phyloP scores from a whole-genome alignment of 2,797 vertebrate species.

The Propithecus perrieri region DNA sequence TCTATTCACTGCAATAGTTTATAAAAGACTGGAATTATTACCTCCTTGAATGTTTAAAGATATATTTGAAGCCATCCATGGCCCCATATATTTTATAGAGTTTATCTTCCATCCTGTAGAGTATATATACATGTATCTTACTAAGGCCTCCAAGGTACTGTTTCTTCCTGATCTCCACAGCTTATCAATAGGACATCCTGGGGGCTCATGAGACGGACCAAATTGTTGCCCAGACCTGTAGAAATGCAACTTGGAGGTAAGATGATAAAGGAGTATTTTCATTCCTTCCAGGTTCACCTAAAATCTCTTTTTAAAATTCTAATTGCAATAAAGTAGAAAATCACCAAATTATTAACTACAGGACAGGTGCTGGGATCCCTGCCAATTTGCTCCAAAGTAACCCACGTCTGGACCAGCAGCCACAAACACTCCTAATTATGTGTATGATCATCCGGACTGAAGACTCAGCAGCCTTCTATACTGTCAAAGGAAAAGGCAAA shows the following conservation, averaged over 20 bases:
- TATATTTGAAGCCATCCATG: background rate
- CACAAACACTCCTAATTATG: background rate
- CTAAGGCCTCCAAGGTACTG: background rate
- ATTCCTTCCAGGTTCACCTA: background rate
- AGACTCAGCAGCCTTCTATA: background rate
- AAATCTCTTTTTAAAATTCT: background rate
- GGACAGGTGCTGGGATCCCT: background rate
- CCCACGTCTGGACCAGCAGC: background rate
- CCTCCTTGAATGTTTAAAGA: background rate
- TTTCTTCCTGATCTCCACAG: background rate
- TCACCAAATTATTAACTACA: background rate
- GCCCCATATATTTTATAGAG: background rate
- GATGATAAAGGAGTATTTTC: background rate
- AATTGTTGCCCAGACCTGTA: background rate
- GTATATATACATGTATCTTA: accelerated
- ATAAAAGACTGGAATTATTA: background rate
- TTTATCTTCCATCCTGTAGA: background rate
- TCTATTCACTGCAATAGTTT: background rate
- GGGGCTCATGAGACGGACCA: background rate
- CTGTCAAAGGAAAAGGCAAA: background rate
- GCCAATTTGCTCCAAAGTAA: background rate
- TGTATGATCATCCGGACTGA: background rate
- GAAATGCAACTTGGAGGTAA: background rate
- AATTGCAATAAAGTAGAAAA: background rate
- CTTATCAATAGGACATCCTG: background rate